These are phyloP conservation scores for Delphinus delphis DNA, from an alignment of 2,113 vertebrate genomes.

Conservation along the genomic window DNA sequence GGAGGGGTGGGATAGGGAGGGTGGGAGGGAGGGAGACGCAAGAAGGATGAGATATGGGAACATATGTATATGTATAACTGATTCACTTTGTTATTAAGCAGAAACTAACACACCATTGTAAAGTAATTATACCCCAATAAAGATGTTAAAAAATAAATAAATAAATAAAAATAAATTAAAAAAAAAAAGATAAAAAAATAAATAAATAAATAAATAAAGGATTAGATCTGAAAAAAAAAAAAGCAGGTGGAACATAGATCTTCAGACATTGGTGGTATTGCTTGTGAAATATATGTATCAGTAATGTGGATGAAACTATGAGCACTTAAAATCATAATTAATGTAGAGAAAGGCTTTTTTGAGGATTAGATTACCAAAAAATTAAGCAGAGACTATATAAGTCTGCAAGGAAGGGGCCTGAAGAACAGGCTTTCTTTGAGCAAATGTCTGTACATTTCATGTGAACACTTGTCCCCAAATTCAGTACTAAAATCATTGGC, in stretches of 20 bases:
- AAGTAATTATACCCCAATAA: too few species aligned
- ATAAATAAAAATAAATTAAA: too few species aligned
- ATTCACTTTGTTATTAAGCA: too few species aligned
- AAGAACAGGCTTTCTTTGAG: not conserved
- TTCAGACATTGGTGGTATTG: not conserved
- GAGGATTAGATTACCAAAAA: not conserved
- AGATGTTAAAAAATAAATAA: too few species aligned
- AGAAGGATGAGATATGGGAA: too few species aligned
- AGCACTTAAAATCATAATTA: not conserved
- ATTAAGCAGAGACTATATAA: not conserved
- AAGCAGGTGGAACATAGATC: not conserved
- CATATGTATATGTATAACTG: too few species aligned
- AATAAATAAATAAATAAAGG: too few species aligned
- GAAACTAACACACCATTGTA: too few species aligned
- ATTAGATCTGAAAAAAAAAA: too few species aligned
- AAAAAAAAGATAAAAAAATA: too few species aligned
- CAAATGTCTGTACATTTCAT: accelerated
- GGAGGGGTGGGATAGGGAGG: too few species aligned
- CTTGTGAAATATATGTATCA: not conserved
- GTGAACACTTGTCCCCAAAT: not conserved
- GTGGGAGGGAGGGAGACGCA: too few species aligned
- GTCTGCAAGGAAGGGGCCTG: not conserved
- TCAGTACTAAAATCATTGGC: not conserved
- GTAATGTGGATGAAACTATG: not conserved
- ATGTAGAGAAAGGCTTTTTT: not conserved